Evolutionary conservation across 2,888 invertebrate species (phyloP).

Genomic region (Polydrusus tereticollis): DNA sequence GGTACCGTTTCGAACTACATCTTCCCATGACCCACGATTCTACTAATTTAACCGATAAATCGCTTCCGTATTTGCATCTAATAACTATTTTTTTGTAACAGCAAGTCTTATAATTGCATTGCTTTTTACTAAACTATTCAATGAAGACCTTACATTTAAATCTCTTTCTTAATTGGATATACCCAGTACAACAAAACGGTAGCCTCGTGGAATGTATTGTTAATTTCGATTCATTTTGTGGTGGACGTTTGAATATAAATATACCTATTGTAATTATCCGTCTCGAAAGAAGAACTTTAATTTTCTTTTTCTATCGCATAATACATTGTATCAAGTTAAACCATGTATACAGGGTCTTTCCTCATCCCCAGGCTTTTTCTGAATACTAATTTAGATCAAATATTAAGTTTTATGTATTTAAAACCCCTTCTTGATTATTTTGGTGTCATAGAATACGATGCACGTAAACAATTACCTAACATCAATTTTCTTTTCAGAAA

Average conservation of each 20-base stretch:
- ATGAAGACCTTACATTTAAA: slow-evolving; percentile 9
- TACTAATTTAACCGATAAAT: neutral
- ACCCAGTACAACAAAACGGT: slow-evolving; percentile 8
- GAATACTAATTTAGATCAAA: too few species aligned
- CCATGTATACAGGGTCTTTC: too few species aligned
- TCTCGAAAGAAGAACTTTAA: too few species aligned
- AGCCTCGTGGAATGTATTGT: slow-evolving; percentile 4
- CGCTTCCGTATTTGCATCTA: neutral
- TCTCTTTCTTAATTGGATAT: slow-evolving; percentile 21
- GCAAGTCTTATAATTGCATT: neutral
- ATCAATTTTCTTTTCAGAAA: slow-evolving; percentile 58
- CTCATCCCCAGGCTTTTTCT: too few species aligned
- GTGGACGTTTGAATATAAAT: neutral
- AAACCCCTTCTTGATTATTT: too few species aligned
- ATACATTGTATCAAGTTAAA: too few species aligned
- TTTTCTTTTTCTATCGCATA: too few species aligned
- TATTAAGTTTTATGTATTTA: too few species aligned
- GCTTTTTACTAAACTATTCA: neutral
- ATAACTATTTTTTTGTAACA: neutral
- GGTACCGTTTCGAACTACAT: too few species aligned
- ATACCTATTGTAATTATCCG: slow-evolving; percentile 3
- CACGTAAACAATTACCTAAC: neutral
- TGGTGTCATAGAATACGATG: too few species aligned
- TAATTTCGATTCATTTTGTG: slow-evolving; percentile 19
- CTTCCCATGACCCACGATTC: too few species aligned